Percentiles rank a stretch among this genome's conserved stretches.
phyloP scores from a whole-genome alignment of 2,113 vertebrate genomes.

The Theristicus caerulescens region DNA sequence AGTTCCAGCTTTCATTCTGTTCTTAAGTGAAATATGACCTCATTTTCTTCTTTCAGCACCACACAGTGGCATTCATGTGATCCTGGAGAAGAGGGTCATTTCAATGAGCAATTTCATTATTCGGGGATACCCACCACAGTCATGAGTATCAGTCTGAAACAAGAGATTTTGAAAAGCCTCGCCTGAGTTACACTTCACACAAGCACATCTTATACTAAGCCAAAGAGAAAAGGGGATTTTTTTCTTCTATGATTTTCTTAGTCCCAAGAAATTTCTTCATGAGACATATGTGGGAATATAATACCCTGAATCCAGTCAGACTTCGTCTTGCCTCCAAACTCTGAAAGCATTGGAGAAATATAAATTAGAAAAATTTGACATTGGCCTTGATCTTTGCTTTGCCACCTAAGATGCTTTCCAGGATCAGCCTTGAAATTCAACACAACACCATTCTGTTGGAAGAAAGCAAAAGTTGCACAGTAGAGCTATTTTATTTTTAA shows the following conservation, averaged over 20 bases:
- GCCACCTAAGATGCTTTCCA: constrained; percentile 38
- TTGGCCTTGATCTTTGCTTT: constrained; percentile 44
- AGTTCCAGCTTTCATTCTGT: background rate
- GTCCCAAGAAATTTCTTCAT: background rate
- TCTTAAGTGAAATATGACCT: background rate
- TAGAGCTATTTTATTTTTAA: constrained; percentile 4
- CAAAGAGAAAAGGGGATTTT: background rate
- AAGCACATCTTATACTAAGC: background rate
- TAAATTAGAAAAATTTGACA: constrained; percentile 8
- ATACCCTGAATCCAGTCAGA: background rate
- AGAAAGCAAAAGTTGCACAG: constrained; percentile 10
- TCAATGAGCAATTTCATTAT: background rate
- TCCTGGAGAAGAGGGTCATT: background rate
- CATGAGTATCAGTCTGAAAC: background rate
- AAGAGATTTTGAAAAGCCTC: background rate
- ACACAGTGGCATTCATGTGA: background rate
- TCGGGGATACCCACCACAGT: background rate
- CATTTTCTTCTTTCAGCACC: background rate
- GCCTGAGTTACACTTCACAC: background rate
- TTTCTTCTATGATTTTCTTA: constrained; percentile 4
- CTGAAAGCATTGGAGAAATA: background rate
- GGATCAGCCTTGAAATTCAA: constrained; percentile 45
- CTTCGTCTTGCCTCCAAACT: background rate
- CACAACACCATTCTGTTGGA: background rate
- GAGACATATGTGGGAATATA: background rate